Conservation (phyloP, 2,888 invertebrate species). For the Chelonus formosanus region DNA sequence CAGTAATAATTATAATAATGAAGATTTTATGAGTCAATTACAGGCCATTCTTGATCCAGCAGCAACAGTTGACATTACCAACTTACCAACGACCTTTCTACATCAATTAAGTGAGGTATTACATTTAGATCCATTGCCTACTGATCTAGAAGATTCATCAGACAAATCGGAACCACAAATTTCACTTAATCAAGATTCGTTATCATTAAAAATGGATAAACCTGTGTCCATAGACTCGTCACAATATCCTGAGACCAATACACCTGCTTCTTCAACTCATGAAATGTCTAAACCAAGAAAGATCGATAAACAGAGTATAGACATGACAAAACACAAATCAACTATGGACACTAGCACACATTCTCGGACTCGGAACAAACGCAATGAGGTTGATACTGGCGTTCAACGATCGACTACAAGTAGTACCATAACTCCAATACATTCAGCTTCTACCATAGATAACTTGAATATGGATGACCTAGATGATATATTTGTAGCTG, state of each 20-base stretch:
- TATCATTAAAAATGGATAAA: constrained; percentile 22
- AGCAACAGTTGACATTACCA: constrained; percentile 69
- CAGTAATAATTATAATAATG: constrained; percentile 48
- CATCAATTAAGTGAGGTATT: constrained; percentile 70
- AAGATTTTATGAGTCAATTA: constrained; percentile 60
- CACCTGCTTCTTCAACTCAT: constrained; percentile 27
- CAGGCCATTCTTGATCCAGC: constrained; percentile 70
- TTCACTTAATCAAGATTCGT: constrained; percentile 14
- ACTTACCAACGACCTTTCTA: constrained; percentile 71
- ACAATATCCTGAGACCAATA: constrained; percentile 31
- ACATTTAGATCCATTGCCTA: constrained; percentile 57
- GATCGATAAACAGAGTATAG: constrained; percentile 36
- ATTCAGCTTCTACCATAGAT: background rate
- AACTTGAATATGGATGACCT: constrained; percentile 43
- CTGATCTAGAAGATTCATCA: constrained; percentile 1
- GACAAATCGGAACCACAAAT: constrained; percentile 4
- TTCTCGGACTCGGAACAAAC: constrained; percentile 3
- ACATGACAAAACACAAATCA: constrained; percentile 15
- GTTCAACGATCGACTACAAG: background rate
- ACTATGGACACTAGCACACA: constrained; percentile 2
- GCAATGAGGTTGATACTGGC: constrained; percentile 5
- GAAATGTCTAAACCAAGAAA: constrained; percentile 27
- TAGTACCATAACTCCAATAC: background rate
- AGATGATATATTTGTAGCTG: constrained; percentile 54
- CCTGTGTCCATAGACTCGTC: constrained; percentile 12